Conservation (phyloP, 2,797 vertebrate genomes). For the Acipenser oxyrinchus region DNA sequence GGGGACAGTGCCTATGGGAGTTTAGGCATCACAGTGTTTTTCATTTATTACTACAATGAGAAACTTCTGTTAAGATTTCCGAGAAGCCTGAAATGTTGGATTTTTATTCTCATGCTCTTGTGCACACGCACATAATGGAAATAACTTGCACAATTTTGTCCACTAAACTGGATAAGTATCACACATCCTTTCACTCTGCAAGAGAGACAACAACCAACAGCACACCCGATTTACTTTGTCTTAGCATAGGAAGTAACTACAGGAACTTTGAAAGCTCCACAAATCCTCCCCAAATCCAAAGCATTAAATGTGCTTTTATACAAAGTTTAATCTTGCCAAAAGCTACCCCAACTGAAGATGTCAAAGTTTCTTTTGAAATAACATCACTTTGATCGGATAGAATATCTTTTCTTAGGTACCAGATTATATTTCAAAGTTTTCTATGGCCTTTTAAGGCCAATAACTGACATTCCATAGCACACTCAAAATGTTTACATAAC, state of each 20-base stretch:
- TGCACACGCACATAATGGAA: background rate
- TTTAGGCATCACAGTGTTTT: too few species aligned
- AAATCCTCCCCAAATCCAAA: slow-evolving; percentile 38
- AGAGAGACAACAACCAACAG: slow-evolving; percentile 27
- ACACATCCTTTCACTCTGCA: slow-evolving; percentile 3
- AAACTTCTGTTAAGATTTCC: background rate
- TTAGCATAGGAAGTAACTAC: slow-evolving; percentile 38
- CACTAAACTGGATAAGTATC: too few species aligned
- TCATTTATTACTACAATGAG: background rate
- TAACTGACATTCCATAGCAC: too few species aligned
- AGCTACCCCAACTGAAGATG: slow-evolving; percentile 36
- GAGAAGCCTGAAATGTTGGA: background rate
- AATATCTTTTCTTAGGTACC: slow-evolving; percentile 16
- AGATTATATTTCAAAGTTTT: too few species aligned
- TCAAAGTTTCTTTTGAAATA: slow-evolving; percentile 47
- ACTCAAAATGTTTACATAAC: too few species aligned
- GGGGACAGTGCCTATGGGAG: too few species aligned
- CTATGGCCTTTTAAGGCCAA: too few species aligned
- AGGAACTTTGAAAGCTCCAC: slow-evolving; percentile 31
- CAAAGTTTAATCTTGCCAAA: slow-evolving; percentile 36
- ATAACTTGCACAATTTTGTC: slow-evolving; percentile 21
- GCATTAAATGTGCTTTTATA: slow-evolving; percentile 38
- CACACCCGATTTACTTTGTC: slow-evolving; percentile 40
- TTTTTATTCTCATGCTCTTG: background rate
- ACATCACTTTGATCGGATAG: slow-evolving; percentile 44